Conservation (phyloP, 2,113 vertebrate species). For the Synchiropus splendidus region DNA sequence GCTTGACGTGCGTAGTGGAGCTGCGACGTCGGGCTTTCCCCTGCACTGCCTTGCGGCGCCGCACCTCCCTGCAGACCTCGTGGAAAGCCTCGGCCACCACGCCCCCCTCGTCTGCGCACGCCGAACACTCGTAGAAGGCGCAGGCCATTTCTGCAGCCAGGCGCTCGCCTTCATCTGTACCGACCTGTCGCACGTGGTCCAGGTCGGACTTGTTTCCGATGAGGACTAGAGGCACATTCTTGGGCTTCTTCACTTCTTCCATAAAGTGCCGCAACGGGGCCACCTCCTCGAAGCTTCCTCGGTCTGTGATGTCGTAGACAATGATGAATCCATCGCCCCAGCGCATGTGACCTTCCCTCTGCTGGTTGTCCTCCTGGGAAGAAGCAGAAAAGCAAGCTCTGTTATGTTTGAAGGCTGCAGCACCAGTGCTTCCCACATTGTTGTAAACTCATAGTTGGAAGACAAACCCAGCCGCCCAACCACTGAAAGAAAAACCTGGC, state of each 20-base stretch:
- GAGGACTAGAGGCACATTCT: conserved; percentile 86
- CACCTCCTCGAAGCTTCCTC: conserved; percentile 91
- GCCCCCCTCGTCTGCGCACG: conserved; percentile 84
- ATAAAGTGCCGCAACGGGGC: conserved; percentile 79
- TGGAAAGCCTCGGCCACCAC: conserved; percentile 83
- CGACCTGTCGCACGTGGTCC: conserved; percentile 87
- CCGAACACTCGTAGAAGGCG: conserved; percentile 95
- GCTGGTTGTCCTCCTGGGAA: conserved; percentile 82
- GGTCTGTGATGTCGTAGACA: conserved; percentile 94
- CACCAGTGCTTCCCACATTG: too few relatives aligned
- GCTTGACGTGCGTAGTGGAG: conserved; percentile 96
- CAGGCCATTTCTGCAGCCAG: conserved; percentile 90
- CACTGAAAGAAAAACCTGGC: too few relatives aligned
- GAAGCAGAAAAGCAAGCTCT: background rate
- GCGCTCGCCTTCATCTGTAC: conserved; percentile 89
- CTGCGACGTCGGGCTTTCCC: conserved; percentile 88
- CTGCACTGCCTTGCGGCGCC: conserved; percentile 84
- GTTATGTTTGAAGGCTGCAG: too few relatives aligned
- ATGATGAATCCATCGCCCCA: conserved; percentile 94
- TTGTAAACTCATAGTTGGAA: too few relatives aligned
- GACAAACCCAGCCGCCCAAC: too few relatives aligned
- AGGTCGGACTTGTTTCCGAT: conserved; percentile 96
- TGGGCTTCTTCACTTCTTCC: conserved; percentile 91
- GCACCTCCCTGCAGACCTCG: conserved; percentile 87
- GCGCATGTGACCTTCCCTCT: conserved; percentile 88